A percentile compares a stretch with the other conserved stretches of the same genome.
Evolutionary conservation across 2,888 invertebrate species (phyloP).

Genomic region (Melieria omissa): DNA sequence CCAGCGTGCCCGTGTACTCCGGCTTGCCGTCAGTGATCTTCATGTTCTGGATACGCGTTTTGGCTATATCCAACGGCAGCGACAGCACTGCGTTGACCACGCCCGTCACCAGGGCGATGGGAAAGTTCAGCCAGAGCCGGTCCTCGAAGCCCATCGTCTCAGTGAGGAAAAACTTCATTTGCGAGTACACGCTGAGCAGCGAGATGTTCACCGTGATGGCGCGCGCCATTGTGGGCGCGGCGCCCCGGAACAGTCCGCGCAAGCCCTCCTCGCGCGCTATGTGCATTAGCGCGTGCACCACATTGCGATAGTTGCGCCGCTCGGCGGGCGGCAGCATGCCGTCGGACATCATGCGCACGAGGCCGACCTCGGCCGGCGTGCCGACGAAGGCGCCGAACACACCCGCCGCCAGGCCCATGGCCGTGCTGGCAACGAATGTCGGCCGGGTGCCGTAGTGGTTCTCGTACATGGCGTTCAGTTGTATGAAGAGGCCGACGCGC

Average conservation of each 20-base stretch:
- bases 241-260: constrained; percentile 91
- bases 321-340: constrained; percentile 90
- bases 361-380: constrained; percentile 95
- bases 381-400: constrained; percentile 83
- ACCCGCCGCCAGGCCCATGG: constrained; percentile 88
- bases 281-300: constrained; percentile 86
- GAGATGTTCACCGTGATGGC: constrained; percentile 99
- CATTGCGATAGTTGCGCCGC: constrained; percentile 92
- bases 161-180: constrained; percentile 59
- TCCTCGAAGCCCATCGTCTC: too few relatives aligned
- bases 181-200: constrained; percentile 97
- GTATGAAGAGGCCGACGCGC: constrained; percentile 92
- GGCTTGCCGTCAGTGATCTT: constrained; percentile 83
- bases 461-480: constrained; percentile 83
- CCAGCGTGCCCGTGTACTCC: constrained; percentile 84
- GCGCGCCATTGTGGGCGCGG: constrained; percentile 87
- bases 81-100: too few relatives aligned
- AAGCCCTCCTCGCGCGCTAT: constrained; percentile 81
- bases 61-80: constrained; percentile 99
- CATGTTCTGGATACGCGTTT: constrained; percentile 98
- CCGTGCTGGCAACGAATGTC: constrained; percentile 82
- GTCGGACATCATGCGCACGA: constrained; percentile 99
- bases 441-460: constrained; percentile 75
- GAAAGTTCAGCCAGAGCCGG: too few relatives aligned
- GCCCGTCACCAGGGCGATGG: too few relatives aligned